A percentile compares a stretch with the other conserved stretches of the same genome.
phyloP scores from a whole-genome alignment of 2,113 vertebrate species.

The Serilophus lunatus region DNA sequence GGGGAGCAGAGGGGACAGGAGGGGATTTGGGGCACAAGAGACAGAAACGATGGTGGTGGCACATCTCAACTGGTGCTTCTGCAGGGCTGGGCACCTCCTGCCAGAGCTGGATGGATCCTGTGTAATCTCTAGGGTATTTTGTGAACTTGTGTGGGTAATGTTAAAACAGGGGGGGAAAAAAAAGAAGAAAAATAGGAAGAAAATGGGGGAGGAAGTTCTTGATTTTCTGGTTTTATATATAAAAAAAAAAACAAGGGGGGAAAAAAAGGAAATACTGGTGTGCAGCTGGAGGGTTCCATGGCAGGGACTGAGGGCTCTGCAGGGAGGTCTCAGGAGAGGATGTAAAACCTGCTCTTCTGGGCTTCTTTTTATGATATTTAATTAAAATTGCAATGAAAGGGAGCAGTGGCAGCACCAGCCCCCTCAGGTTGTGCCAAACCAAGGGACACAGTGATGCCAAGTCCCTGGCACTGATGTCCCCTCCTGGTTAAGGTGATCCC shows the following conservation, averaged over 20 bases:
- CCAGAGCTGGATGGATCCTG: not conserved
- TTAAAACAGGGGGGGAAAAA: not conserved
- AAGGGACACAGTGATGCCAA: not conserved
- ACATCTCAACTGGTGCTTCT: not conserved
- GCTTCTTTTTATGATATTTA: constrained; percentile 28
- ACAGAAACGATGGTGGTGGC: not conserved
- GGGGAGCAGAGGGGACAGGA: not conserved
- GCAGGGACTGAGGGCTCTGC: too few species aligned
- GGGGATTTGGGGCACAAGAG: not conserved
- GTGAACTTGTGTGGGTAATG: constrained; percentile 3
- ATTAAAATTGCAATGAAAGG: constrained; percentile 1
- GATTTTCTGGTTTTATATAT: not conserved
- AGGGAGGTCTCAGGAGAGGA: too few species aligned
- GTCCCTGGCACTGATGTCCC: too few species aligned
- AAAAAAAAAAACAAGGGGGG: not conserved
- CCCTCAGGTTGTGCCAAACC: not conserved
- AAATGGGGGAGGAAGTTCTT: not conserved
- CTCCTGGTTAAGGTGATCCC: not conserved
- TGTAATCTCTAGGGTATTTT: not conserved
- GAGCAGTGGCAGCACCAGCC: not conserved
- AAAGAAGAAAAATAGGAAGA: not conserved
- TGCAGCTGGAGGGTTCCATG: not conserved
- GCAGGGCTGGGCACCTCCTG: not conserved
- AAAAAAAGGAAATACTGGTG: not conserved
- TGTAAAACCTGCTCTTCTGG: not conserved